Evolutionary conservation across 2,888 invertebrate species (phyloP), one percentile per base, ranked within the genome.

Genomic region (Abscondita cerata): DNA sequence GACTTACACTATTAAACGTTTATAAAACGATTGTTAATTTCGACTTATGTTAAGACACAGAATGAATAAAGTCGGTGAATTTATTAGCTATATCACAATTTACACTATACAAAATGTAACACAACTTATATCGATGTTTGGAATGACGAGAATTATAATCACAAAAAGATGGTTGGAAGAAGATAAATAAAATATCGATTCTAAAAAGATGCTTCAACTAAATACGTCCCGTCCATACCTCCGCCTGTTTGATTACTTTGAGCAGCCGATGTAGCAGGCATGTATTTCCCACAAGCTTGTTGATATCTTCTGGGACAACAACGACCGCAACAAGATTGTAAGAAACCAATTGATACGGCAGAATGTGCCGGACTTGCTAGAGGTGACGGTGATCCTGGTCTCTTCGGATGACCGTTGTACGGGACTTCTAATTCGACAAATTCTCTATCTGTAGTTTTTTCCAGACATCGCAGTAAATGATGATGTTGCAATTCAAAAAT

Each of bases 401-500:
- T 86, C 82, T 95, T 96, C 52, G 93, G 94, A 71, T 94, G 94
- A 13, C 96, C 96, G 81, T 96, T 97, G 83, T 88, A 96, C 16
- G 96, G 93, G 76, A 93, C 91, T 80, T 97, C 97, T 85, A 96
- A 87, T 83, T 97, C 97, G 70, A 96, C 93, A 83, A 97, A 97
- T 83, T 97, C 96, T 59, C 97, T 92, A 82, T 98, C 96, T 84
- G 99, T 99, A 61, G 99, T 98, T 81, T 96, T 95, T 82, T 99
- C 99, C 75, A 99, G 86, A 82, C 99, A 99, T 72, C 96, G 89
- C 64, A 99, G 86, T 62, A 99, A 86, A 82, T 99, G 99, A 81
- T 99, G 99, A 82, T 99, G 98, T 82, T 99, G 98, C 82, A 98
- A 85, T 81, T 98, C 98, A 83, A 99, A 98, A 77, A 98, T 96